Evolutionary conservation across 2,797 vertebrate species (phyloP), one percentile per base, ranked within the genome.

Genomic region (Hypotaenidia philippensis): DNA sequence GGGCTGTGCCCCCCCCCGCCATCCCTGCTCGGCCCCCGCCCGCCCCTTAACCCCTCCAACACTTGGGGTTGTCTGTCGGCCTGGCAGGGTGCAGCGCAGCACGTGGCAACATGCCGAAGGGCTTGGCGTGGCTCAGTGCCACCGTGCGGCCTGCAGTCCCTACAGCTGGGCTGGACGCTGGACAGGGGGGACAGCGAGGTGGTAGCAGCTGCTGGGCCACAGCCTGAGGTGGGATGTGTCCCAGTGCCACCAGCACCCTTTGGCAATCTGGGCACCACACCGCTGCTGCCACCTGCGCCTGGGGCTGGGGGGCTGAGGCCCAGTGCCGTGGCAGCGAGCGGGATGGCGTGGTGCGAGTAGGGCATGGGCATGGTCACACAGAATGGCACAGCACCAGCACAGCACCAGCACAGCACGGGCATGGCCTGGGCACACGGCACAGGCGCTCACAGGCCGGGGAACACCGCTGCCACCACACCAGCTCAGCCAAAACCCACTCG

Each of bases 391-490:
- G 36, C 36, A 36, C 36, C 36, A 36, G 36, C 36, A 36, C 36
- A 36, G 36, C 36, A 36, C 36, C 36, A 36, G 36, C 36, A 36
- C 36, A 36, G 36, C 36, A 36, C 36, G 36, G 36, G 36, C 36
- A 36, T 7, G 36, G 36, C 36, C 36, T 36, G 36, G 36, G 36
- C 36, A 36, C 36, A 36, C 10, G 13, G 38, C 38, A 40, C 38
- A 40, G 41, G 41, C 41, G 36, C 13, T 61, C 34, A 1, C 3
- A 2, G 41, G 31, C n/a, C 5, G 3, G 27, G 25, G 10, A 17
- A 5, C 11, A 4, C 2, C 0, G 22, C 3, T 40, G 55, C 41
- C 11, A 0, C 5, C 23, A n/a, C 27, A 19, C 9, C 0, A 3
- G 16, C 5, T 19, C 41, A 52, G 55, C 64, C 81, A 20, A 21